A percentile compares a stretch with the other conserved stretches of the same genome.
These are phyloP conservation scores for Fopius arisanus DNA, from an alignment of 1,140 invertebrate genomes.

Conservation along the genomic window DNA sequence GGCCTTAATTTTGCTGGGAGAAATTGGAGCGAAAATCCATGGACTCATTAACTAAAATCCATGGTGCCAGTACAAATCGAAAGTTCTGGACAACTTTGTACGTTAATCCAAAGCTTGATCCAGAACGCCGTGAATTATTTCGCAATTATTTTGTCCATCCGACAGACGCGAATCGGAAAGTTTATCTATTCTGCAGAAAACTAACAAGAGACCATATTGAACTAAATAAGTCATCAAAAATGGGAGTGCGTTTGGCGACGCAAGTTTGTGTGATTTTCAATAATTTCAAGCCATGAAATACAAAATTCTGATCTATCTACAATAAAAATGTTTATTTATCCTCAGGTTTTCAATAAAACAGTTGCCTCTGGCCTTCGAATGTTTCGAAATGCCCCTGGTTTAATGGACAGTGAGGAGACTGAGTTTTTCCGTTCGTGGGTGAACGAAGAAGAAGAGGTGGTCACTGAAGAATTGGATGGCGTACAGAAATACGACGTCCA, in stretches of 20 bases:
- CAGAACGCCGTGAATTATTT: background rate
- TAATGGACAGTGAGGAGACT: no score
- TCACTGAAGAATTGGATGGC: background rate
- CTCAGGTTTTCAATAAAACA: no score
- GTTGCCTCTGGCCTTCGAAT: no score
- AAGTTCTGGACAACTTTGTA: no score
- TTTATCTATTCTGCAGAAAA: slow-evolving; percentile 4
- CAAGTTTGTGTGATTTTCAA: background rate
- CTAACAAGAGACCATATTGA: no score
- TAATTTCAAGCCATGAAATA: background rate
- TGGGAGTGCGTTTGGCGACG: no score
- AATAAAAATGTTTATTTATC: no score
- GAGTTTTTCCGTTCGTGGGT: no score
- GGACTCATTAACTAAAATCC: slow-evolving; percentile 15
- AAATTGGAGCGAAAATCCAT: slow-evolving; percentile 22
- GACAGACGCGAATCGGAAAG: slow-evolving; percentile 17
- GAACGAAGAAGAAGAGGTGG: background rate
- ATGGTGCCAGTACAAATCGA: background rate
- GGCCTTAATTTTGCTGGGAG: slow-evolving; percentile 24
- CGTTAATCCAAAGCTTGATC: slow-evolving; percentile 16
- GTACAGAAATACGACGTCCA: background rate
- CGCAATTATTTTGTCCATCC: slow-evolving; percentile 27
- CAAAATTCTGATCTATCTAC: no score
- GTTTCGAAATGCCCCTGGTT: no score
- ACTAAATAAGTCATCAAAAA: no score